A percentile compares a stretch with the other conserved stretches of the same genome.
phyloP scores from a whole-genome alignment of 2,113 vertebrate genomes.

The Carettochelys insculpta region DNA sequence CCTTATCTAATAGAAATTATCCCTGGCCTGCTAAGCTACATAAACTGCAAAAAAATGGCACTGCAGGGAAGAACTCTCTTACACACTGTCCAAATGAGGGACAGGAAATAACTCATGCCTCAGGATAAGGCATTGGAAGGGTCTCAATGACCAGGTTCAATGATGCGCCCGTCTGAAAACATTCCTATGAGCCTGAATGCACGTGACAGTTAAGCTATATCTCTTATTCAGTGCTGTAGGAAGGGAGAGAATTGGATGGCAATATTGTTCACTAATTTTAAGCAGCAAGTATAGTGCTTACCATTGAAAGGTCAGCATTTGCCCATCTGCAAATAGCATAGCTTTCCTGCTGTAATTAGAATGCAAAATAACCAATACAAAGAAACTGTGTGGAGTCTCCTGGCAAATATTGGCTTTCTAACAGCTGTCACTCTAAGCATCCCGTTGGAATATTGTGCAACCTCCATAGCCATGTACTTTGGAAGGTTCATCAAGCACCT shows the following conservation, averaged over 20 bases:
- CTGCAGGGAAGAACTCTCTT: background rate
- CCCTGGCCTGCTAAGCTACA: background rate
- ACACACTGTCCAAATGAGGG: background rate
- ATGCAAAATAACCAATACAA: slow-evolving; percentile 46
- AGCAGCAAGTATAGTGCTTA: slow-evolving; percentile 11
- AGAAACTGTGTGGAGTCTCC: slow-evolving; percentile 16
- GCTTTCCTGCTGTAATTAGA: slow-evolving; percentile 8
- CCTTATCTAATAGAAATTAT: background rate
- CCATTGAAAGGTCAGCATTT: background rate
- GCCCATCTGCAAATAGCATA: background rate
- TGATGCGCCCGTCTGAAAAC: background rate
- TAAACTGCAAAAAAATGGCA: fast-evolving
- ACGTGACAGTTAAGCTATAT: background rate
- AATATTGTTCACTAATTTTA: background rate
- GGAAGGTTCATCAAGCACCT: slow-evolving; percentile 37
- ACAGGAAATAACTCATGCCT: background rate
- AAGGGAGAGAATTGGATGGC: background rate
- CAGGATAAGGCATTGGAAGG: background rate
- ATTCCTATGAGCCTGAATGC: background rate
- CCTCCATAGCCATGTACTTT: slow-evolving; percentile 54
- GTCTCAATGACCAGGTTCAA: background rate
- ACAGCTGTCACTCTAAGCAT: slow-evolving; percentile 59
- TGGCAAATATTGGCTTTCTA: slow-evolving; percentile 54
- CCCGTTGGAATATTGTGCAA: slow-evolving; percentile 58
- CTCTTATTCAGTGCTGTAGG: background rate